These are phyloP conservation scores for Trissoscelio sp. DNA, from an alignment of 2,888 invertebrate species.

Conservation along the genomic window DNA sequence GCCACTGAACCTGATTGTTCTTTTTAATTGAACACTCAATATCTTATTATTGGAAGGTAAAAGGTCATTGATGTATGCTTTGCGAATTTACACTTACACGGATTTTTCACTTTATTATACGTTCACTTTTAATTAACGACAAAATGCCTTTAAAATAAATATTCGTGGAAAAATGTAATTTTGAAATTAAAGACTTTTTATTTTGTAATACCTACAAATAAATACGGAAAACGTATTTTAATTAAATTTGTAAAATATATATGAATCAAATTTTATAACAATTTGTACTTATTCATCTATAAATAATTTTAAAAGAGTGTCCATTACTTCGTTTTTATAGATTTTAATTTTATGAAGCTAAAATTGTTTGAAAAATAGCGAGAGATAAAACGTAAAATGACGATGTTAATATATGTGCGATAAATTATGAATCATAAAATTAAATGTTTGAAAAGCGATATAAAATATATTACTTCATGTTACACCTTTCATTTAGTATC, in stretches of 20 bases:
- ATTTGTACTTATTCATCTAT: too few species aligned
- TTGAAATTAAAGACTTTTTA: too few species aligned
- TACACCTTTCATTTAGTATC: not conserved
- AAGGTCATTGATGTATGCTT: not conserved
- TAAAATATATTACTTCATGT: not conserved
- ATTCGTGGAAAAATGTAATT: too few species aligned
- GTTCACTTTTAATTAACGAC: too few species aligned
- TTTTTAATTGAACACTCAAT: slow-evolving; percentile 23
- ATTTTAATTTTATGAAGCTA: not conserved
- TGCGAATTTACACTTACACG: not conserved
- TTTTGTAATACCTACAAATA: too few species aligned
- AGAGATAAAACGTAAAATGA: not conserved
- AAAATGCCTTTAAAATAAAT: too few species aligned
- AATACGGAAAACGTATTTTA: too few species aligned
- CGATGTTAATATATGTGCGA: not conserved
- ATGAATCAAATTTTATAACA: too few species aligned
- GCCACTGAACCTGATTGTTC: not conserved
- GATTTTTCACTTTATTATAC: too few species aligned
- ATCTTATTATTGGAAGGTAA: slow-evolving; percentile 1
- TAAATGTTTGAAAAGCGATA: not conserved
- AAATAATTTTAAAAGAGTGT: too few species aligned
- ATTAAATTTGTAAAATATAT: too few species aligned
- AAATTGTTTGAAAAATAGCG: not conserved
- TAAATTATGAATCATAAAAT: not conserved
- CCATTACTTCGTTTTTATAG: too few species aligned